Percentiles rank a stretch among this genome's conserved stretches.
phyloP scores from a whole-genome alignment of 2,113 vertebrate species.

The Lepidothrix coronata region DNA sequence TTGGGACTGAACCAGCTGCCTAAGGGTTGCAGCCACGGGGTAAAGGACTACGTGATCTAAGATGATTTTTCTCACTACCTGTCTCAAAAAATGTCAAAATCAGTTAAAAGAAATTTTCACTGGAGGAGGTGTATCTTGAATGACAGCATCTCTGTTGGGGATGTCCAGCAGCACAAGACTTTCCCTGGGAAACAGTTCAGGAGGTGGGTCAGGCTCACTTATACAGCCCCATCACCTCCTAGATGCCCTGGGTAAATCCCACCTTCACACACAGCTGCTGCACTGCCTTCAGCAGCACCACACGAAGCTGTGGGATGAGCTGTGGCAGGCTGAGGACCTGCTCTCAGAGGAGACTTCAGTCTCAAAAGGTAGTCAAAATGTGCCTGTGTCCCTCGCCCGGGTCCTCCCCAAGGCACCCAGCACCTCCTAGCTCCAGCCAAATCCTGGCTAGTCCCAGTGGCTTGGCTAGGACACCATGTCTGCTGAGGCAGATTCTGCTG shows the following conservation, averaged over 20 bases:
- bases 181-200: neutral
- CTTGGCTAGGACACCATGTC: neutral
- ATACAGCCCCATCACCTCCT: neutral
- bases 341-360: neutral
- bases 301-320: neutral
- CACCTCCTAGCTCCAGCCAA: neutral
- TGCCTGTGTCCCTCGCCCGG: fast-evolving
- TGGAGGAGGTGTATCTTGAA: neutral
- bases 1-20: neutral
- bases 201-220: neutral
- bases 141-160: neutral
- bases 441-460: neutral
- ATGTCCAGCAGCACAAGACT: neutral
- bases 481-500: neutral
- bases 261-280: neutral
- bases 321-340: neutral
- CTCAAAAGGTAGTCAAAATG: neutral
- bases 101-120: neutral
- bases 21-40: neutral
- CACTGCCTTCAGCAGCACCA: neutral
- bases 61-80: neutral
- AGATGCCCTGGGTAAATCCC: neutral
- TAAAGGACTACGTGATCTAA: neutral
- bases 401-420: neutral
- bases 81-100: neutral